These are phyloP conservation scores for Ophiothrix spiculata DNA, from an alignment of 35 echinoderm and acorn worm species.

Conservation along the genomic window DNA sequence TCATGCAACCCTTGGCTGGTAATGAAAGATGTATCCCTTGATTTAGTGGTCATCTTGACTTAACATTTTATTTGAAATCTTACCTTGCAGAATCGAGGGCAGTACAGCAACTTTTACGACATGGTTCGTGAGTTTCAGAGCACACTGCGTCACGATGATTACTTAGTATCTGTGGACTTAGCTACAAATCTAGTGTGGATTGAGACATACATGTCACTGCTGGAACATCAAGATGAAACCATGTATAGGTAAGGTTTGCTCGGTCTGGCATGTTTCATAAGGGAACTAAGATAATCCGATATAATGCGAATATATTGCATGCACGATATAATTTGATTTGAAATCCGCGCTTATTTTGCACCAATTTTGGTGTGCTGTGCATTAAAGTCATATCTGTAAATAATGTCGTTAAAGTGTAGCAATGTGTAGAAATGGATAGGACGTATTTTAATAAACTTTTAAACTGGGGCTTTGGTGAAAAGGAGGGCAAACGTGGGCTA, in stretches of 20 bases:
- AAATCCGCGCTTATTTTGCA: background rate
- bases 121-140: conserved; percentile 97
- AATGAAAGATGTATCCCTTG: too few species aligned
- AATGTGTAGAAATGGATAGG: background rate
- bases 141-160: conserved; percentile 99
- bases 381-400: background rate
- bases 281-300: background rate
- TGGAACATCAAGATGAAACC: conserved; percentile 90
- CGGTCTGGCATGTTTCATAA: background rate
- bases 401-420: background rate
- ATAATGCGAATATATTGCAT: too few species aligned
- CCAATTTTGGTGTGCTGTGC: background rate
- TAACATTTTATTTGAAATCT: too few species aligned
- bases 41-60: too few species aligned
- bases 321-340: background rate
- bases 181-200: conserved; percentile 92
- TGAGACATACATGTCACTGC: conserved; percentile 72
- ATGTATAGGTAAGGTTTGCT: conserved; percentile 62
- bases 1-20: too few species aligned
- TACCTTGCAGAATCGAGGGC: conserved; percentile 53
- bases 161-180: conserved; percentile 69
- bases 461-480: background rate
- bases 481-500: background rate
- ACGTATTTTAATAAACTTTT: too few species aligned
- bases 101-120: conserved; percentile 88